Evolutionary conservation across 2,888 invertebrate genomes (phyloP), one percentile per base, ranked within the genome.

Genomic region (Sympetrum striolatum): DNA sequence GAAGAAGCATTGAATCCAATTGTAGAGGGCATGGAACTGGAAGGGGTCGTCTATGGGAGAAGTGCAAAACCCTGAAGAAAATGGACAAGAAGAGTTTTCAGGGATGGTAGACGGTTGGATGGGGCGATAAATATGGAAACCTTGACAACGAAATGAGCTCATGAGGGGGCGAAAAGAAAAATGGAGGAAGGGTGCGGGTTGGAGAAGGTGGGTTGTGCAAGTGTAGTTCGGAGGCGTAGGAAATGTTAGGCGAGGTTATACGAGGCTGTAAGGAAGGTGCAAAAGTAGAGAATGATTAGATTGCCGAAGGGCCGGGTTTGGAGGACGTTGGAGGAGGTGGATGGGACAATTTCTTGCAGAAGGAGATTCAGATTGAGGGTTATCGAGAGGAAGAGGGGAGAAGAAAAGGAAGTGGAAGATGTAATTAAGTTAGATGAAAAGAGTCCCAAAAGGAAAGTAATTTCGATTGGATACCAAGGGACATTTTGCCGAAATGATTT

Each of bases 61-160:
- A 53, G 53, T 18, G 53, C 18, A 18, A n/a, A 15, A 53, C 15
- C 18, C 53, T 53, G 53, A 15, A 53, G 53, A 53, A 53, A 53
- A 18, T 53, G 53, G 53, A 18, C 53, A 8, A 53, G 53, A 53
- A 53, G 53, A 53, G 53, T 53, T 14, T 53, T 18, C 15, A 86
- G 64, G 60, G 86, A 86, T 60, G 86, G 44, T 44, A 44, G 44
- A 44, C 44, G 4, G 64, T 60, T 86, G 37, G 37, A 60, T 60
- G 37, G 37, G 60, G 64, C 64, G 58, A 86, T 86, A 86, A 86
- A 86, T 86, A 86, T 64, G 86, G 86, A 86, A 86, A 86, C 86
- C 86, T 86, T 86, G 86, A 86, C 60, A 86, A 86, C 64, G 60
- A 64, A 86, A 60, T 37, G 86, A 39, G 58, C 86, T 86, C 60